Conservation (phyloP, 2,888 invertebrate genomes). For the Phytoseiulus persimilis region DNA sequence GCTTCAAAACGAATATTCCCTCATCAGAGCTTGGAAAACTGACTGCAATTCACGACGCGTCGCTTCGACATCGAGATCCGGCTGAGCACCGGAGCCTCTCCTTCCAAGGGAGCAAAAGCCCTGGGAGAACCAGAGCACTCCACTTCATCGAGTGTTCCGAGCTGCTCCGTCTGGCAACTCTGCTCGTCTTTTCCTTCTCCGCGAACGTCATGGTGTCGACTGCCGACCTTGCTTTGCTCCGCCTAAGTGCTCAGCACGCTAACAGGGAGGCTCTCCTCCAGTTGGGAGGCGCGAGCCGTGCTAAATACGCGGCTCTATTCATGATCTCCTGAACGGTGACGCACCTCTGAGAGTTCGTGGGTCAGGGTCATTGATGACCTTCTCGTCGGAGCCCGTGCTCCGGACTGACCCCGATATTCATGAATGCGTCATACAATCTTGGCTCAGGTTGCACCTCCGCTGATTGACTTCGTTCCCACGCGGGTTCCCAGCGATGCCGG, state of each 20-base stretch:
- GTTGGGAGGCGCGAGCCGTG: background rate
- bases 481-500: too few species aligned
- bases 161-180: too few species aligned
- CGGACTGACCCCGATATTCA: background rate
- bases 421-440: background rate
- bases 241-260: background rate
- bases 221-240: background rate
- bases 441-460: background rate
- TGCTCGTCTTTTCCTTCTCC: background rate
- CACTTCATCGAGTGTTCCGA: too few species aligned
- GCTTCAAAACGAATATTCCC: too few species aligned
- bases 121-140: too few species aligned
- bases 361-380: background rate
- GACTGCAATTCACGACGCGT: too few species aligned
- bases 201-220: background rate
- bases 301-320: background rate
- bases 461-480: background rate
- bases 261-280: background rate
- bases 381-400: background rate
- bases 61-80: too few species aligned
- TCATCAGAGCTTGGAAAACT: too few species aligned
- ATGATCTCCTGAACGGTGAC: background rate
- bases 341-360: background rate
- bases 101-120: too few species aligned
- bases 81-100: too few species aligned